A percentile compares a stretch with the other conserved stretches of the same genome.
Evolutionary conservation across 1,140 invertebrate genomes (phyloP).

Genomic region (Metaphire vulgaris): DNA sequence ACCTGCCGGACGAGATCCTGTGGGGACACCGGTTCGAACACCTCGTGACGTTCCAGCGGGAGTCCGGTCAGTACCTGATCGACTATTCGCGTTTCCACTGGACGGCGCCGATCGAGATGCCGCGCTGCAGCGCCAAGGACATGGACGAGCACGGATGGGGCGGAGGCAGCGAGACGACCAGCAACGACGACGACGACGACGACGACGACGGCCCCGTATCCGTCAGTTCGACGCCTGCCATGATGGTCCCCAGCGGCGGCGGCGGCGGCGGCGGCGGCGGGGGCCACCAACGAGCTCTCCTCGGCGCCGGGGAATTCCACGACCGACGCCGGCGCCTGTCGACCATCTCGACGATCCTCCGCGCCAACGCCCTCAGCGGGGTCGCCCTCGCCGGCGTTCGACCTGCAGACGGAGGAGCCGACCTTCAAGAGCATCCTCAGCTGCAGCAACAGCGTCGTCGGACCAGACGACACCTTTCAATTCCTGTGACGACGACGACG

Average conservation of each 20-base stretch:
- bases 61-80: conserved; percentile 42
- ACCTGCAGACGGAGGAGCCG: neutral
- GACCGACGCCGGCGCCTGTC: conserved; percentile 1
- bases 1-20: conserved; percentile 46
- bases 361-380: neutral
- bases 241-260: neutral
- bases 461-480: neutral
- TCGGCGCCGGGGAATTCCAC: neutral
- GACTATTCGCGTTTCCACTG: conserved; percentile 48
- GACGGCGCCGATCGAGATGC: conserved; percentile 38
- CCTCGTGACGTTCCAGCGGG: conserved; percentile 42
- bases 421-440: neutral
- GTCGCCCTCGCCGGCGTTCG: neutral
- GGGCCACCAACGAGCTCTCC: neutral
- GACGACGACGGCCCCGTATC: conserved; percentile 7
- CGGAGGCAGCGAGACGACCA: conserved; percentile 12
- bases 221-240: conserved; percentile 5
- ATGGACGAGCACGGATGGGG: conserved; percentile 41
- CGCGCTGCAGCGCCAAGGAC: conserved; percentile 40
- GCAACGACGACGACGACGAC: conserved; percentile 23
- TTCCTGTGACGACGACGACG: neutral
- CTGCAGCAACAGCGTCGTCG: neutral
- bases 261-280: no score
- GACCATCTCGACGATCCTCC: neutral
- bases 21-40: conserved; percentile 30